A percentile compares a stretch with the other conserved stretches of the same genome.
phyloP scores from a whole-genome alignment of 2,888 invertebrate species.

The Junonia oenone region DNA sequence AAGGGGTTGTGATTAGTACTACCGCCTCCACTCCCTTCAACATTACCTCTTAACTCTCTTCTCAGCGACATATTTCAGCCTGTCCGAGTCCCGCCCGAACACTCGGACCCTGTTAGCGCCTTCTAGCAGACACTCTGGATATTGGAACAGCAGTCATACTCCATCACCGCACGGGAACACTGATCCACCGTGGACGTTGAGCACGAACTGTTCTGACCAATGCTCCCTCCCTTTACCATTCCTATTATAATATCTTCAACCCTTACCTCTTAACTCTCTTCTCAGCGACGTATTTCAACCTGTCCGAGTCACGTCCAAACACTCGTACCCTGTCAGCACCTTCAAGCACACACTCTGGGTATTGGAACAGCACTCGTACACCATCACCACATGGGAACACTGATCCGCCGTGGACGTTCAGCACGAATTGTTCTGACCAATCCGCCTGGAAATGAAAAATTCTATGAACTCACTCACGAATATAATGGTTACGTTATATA shows the following conservation, averaged over 20 bases:
- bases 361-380: slow-evolving; percentile 89
- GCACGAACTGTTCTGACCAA: slow-evolving; percentile 89
- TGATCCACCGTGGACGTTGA: slow-evolving; percentile 90
- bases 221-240: too few relatives aligned
- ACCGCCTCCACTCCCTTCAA: too few relatives aligned
- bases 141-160: slow-evolving; percentile 89
- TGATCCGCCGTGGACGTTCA: slow-evolving; percentile 90
- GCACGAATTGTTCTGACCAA: slow-evolving; percentile 91
- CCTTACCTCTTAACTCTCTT: slow-evolving; percentile 59
- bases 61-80: slow-evolving; percentile 65
- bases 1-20: too few relatives aligned
- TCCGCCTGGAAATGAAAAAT: slow-evolving; percentile 79
- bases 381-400: slow-evolving; percentile 91
- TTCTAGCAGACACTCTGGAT: slow-evolving; percentile 89
- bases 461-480: too few relatives aligned
- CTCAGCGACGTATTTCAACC: slow-evolving; percentile 65
- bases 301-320: slow-evolving; percentile 83
- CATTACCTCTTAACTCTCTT: slow-evolving; percentile 60
- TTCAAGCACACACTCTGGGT: slow-evolving; percentile 89
- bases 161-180: slow-evolving; percentile 91
- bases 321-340: slow-evolving; percentile 88
- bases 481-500: too few relatives aligned
- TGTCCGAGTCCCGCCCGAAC: slow-evolving; percentile 83
- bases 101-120: slow-evolving; percentile 88
- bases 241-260: too few relatives aligned